phyloP scores from a whole-genome alignment of 2,113 vertebrate species.

The Hydrolagus affinis region DNA sequence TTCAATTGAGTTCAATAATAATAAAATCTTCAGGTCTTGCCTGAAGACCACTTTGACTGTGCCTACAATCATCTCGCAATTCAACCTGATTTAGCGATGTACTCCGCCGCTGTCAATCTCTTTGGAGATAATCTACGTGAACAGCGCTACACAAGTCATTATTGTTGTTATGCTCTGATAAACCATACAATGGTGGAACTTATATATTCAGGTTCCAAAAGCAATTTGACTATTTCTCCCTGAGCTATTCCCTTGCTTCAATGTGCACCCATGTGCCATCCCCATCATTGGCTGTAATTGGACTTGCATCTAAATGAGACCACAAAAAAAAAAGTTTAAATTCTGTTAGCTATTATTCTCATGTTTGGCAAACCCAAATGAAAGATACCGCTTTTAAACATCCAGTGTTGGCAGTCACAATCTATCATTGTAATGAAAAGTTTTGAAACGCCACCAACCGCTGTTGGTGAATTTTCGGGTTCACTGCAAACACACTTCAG shows the following conservation, averaged over 20 bases:
- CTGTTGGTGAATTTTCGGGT: neutral
- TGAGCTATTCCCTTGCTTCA: neutral
- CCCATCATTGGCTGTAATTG: neutral
- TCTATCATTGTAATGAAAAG: neutral
- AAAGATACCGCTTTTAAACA: neutral
- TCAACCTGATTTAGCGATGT: too few relatives aligned
- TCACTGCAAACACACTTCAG: neutral
- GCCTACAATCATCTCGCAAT: too few relatives aligned
- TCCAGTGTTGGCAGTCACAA: too few relatives aligned
- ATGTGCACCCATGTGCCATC: neutral
- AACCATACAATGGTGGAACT: too few relatives aligned
- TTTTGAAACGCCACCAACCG: neutral
- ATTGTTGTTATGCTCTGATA: too few relatives aligned
- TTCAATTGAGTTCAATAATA: too few relatives aligned
- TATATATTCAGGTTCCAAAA: too few relatives aligned
- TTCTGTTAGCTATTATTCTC: neutral
- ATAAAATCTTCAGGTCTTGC: too few relatives aligned
- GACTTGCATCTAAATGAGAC: neutral
- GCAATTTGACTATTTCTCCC: neutral
- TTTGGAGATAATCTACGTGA: too few relatives aligned
- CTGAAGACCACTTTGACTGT: too few relatives aligned
- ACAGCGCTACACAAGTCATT: too few relatives aligned
- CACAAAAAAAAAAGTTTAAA: neutral
- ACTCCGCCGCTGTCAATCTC: too few relatives aligned
- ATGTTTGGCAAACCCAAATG: neutral